A percentile compares a stretch with the other conserved stretches of the same genome.
Evolutionary conservation across 2,888 invertebrate species (phyloP).

Genomic region (Tortricodes alternella): DNA sequence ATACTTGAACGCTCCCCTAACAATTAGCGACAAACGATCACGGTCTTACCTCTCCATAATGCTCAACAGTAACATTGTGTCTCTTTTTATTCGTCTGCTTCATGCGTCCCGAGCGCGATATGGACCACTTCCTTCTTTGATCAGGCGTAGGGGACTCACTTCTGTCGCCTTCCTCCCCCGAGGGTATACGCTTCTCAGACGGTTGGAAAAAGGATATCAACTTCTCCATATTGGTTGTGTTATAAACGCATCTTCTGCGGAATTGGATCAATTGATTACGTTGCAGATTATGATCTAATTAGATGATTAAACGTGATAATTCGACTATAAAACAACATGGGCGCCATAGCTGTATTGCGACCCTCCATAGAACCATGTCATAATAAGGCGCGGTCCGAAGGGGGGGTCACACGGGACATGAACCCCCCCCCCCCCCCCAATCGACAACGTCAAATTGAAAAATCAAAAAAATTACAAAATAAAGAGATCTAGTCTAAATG

Average conservation of each 20-base stretch:
- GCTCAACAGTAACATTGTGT: constrained; percentile 74
- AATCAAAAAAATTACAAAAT: too few relatives aligned
- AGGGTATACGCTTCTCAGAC: constrained; percentile 52
- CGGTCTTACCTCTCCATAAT: constrained; percentile 79
- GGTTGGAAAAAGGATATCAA: constrained; percentile 68
- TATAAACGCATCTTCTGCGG: constrained; percentile 7
- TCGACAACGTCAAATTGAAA: too few relatives aligned
- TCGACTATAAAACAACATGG: too few relatives aligned
- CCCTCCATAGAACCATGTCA: too few relatives aligned
- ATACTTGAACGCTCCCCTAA: too few relatives aligned
- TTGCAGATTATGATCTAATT: not conserved
- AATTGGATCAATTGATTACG: not conserved
- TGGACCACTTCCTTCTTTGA: constrained; percentile 73
- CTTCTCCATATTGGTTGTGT: constrained; percentile 59
- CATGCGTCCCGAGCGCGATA: constrained; percentile 84
- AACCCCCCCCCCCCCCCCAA: too few relatives aligned
- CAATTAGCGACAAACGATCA: too few relatives aligned
- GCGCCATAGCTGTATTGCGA: too few relatives aligned
- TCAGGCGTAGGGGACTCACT: constrained; percentile 53
- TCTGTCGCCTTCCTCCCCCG: constrained; percentile 49
- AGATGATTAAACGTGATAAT: not conserved
- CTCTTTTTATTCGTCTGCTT: constrained; percentile 81
- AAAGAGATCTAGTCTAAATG: too few relatives aligned
- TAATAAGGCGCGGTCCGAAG: too few relatives aligned
- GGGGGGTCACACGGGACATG: too few relatives aligned